A percentile compares a stretch with the other conserved stretches of the same genome.
phyloP scores from a whole-genome alignment of 2,113 vertebrate genomes.

The Pycnonotus jocosus region DNA sequence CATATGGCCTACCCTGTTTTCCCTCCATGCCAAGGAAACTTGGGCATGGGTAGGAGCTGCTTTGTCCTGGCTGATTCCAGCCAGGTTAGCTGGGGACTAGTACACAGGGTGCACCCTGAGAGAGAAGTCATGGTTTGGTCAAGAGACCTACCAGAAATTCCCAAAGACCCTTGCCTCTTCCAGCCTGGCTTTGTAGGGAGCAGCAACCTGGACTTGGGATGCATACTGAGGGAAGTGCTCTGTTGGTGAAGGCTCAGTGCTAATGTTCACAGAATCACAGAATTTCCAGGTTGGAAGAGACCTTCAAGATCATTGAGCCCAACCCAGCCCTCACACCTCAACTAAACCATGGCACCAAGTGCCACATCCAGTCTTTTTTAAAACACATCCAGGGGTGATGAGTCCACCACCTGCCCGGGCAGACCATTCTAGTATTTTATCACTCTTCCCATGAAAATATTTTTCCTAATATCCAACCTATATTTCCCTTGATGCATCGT shows the following conservation, averaged over 20 bases:
- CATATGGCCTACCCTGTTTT: not conserved
- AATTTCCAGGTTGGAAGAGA: too few relatives aligned
- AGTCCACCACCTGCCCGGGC: too few relatives aligned
- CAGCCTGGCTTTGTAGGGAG: not conserved
- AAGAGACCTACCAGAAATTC: not conserved
- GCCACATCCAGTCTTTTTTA: too few relatives aligned
- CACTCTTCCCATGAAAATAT: too few relatives aligned
- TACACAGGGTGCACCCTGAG: not conserved
- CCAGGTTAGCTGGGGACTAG: accelerated
- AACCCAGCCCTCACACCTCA: too few relatives aligned
- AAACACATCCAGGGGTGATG: too few relatives aligned
- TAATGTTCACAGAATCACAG: too few relatives aligned
- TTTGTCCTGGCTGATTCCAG: not conserved
- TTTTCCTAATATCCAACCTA: too few relatives aligned
- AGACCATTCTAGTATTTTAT: too few relatives aligned
- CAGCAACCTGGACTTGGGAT: not conserved
- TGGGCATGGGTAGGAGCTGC: not conserved
- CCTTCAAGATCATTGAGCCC: too few relatives aligned
- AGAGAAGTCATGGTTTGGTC: not conserved
- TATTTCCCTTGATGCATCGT: too few relatives aligned
- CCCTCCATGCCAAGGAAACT: not conserved
- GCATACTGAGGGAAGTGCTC: accelerated
- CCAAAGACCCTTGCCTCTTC: not conserved
- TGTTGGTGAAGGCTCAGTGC: not conserved
- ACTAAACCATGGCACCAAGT: too few relatives aligned